Conservation (phyloP, 2,888 invertebrate species). For the Tetranychus piercei region DNA sequence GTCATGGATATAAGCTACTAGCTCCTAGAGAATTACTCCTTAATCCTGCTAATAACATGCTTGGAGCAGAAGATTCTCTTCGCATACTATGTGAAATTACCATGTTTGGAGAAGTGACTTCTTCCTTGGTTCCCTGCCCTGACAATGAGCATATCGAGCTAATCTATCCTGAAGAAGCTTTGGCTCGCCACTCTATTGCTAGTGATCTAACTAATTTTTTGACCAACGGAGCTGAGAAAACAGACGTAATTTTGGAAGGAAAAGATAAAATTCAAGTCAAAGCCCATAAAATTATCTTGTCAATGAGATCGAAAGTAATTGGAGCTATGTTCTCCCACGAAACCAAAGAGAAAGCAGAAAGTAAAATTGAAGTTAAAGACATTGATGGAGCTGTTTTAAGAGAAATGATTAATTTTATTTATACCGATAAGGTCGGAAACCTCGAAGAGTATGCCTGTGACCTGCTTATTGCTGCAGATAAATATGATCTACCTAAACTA, state of each 20-base stretch:
- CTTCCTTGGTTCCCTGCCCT: conserved; percentile 4
- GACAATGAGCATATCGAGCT: not conserved
- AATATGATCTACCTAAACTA: conserved; percentile 3
- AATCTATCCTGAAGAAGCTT: not conserved
- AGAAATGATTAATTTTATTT: conserved; percentile 15
- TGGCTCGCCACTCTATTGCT: not conserved
- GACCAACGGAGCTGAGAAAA: not conserved
- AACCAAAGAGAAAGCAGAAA: conserved; percentile 6
- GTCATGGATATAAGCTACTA: conserved; percentile 12
- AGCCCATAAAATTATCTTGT: not conserved
- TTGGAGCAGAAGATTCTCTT: conserved; percentile 7
- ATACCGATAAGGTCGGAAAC: conserved; percentile 11
- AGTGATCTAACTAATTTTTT: conserved; percentile 9
- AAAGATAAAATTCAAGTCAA: conserved; percentile 4
- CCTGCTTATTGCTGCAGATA: conserved; percentile 10
- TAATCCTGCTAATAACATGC: conserved; percentile 5
- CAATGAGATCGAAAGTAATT: conserved; percentile 8
- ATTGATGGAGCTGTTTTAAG: conserved; percentile 11
- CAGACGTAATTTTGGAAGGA: conserved; percentile 2
- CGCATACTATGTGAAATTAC: conserved; percentile 9
- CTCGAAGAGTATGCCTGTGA: conserved; percentile 9
- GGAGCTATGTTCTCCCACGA: conserved; percentile 12
- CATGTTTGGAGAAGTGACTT: conserved; percentile 9
- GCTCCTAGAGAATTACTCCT: conserved; percentile 6
- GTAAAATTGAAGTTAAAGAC: conserved; percentile 6